Percentiles rank a stretch among this genome's conserved stretches.
These are phyloP conservation scores for Lytechinus variegatus DNA, from an alignment of 35 echinoderm and acorn worm genomes.

Conservation along the genomic window DNA sequence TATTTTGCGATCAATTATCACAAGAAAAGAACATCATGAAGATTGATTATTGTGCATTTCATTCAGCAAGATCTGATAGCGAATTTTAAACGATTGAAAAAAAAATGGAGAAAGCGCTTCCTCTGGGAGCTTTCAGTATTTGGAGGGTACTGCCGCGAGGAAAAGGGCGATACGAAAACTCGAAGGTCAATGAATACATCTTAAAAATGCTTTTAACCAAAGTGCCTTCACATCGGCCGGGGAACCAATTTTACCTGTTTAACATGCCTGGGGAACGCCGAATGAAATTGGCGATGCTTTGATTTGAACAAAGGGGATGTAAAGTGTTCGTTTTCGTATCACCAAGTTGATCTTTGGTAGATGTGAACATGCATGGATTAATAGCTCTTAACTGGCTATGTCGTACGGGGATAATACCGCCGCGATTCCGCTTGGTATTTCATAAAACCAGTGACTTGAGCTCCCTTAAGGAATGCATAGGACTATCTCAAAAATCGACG, in stretches of 20 bases:
- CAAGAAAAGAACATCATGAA: neutral
- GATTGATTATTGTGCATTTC: neutral
- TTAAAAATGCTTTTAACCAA: neutral
- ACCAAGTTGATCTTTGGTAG: neutral
- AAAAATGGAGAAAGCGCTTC: neutral
- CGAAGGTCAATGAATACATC: neutral
- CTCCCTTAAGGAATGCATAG: neutral
- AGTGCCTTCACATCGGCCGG: neutral
- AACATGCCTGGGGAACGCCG: neutral
- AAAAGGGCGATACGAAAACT: neutral
- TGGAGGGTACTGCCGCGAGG: neutral
- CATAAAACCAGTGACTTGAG: neutral
- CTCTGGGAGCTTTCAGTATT: neutral
- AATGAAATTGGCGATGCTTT: neutral
- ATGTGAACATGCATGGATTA: neutral
- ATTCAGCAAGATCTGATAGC: neutral
- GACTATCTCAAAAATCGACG: too few relatives aligned
- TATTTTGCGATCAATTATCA: neutral
- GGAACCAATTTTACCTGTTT: neutral
- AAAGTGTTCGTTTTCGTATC: neutral
- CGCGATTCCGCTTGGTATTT: neutral
- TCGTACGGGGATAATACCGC: neutral
- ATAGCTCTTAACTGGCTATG: neutral
- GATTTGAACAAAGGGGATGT: neutral
- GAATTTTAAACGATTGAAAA: neutral